Conservation (phyloP, 2,888 invertebrate species). For the Empis livida region DNA sequence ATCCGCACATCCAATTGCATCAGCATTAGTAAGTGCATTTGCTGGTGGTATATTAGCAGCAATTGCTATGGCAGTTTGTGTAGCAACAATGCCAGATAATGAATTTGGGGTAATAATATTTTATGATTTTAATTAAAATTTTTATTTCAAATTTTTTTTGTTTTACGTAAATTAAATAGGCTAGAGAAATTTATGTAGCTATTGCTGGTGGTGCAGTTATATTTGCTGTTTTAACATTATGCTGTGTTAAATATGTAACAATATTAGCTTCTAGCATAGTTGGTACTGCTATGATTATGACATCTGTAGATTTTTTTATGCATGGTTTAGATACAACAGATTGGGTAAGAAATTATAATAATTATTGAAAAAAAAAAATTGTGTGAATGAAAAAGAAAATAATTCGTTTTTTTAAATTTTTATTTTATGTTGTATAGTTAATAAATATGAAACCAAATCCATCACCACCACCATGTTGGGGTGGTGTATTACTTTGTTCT, state of each 20-base stretch:
- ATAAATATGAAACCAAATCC: constrained; percentile 34
- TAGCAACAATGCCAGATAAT: constrained; percentile 36
- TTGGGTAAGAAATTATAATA: constrained; percentile 22
- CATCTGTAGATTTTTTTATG: constrained; percentile 34
- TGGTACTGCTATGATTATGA: constrained; percentile 34
- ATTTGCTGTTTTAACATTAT: constrained; percentile 33
- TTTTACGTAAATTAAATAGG: constrained; percentile 15
- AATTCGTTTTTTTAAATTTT: constrained; percentile 20
- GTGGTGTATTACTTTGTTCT: constrained; percentile 31
- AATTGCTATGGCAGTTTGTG: constrained; percentile 33
- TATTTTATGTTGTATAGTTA: constrained; percentile 8
- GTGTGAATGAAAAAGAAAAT: background rate
- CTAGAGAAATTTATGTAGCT: constrained; percentile 34
- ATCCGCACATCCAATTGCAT: constrained; percentile 35
- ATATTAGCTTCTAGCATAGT: constrained; percentile 35
- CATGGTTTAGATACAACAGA: constrained; percentile 32
- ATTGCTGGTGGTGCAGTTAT: constrained; percentile 34
- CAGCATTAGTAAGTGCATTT: constrained; percentile 33
- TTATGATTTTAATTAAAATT: background rate
- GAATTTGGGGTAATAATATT: constrained; percentile 32
- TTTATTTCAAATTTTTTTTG: background rate
- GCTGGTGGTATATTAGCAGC: constrained; percentile 33
- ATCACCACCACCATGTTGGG: constrained; percentile 34
- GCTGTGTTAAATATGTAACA: constrained; percentile 34
- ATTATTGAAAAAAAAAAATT: background rate